Percentiles rank a stretch among this genome's conserved stretches.
Evolutionary conservation across 2,888 invertebrate species (phyloP).

Genomic region (Cremastinae sp.): DNA sequence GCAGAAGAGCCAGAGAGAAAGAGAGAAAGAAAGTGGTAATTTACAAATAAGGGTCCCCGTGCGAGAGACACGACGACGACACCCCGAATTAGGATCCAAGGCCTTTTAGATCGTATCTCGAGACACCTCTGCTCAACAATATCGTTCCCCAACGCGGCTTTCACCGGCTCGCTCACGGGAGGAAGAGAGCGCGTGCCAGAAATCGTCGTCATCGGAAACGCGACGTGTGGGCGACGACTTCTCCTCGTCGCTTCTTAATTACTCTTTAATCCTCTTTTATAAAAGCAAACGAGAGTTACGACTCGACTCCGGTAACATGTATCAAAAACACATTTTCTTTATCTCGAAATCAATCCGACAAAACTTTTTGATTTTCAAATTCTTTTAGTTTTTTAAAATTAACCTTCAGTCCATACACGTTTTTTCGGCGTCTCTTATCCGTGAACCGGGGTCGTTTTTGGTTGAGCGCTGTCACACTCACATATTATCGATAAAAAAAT

Average conservation of each 20-base stretch:
- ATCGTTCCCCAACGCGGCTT: not conserved
- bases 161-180: not conserved
- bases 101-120: conserved; percentile 72
- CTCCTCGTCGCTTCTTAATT: conserved; percentile 24
- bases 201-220: conserved; percentile 42
- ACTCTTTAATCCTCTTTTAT: conserved; percentile 38
- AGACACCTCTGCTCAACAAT: conserved; percentile 36
- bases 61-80: conserved; percentile 65
- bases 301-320: no score
- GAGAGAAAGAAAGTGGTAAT: no score
- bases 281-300: conserved; percentile 17
- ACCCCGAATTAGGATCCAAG: conserved; percentile 74
- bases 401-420: no score
- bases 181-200: conserved; percentile 65
- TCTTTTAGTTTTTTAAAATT: no score
- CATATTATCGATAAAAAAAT: no score
- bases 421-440: no score
- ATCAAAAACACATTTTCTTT: no score
- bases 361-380: no score
- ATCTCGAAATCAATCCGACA: no score
- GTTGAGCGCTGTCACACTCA: no score
- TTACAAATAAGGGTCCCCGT: conserved; percentile 73
- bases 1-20: conserved; percentile 66
- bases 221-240: conserved; percentile 54
- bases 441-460: no score